These are phyloP conservation scores for Ashinkailepas kermadecensis DNA, from an alignment of 2,888 invertebrate species.

Conservation along the genomic window DNA sequence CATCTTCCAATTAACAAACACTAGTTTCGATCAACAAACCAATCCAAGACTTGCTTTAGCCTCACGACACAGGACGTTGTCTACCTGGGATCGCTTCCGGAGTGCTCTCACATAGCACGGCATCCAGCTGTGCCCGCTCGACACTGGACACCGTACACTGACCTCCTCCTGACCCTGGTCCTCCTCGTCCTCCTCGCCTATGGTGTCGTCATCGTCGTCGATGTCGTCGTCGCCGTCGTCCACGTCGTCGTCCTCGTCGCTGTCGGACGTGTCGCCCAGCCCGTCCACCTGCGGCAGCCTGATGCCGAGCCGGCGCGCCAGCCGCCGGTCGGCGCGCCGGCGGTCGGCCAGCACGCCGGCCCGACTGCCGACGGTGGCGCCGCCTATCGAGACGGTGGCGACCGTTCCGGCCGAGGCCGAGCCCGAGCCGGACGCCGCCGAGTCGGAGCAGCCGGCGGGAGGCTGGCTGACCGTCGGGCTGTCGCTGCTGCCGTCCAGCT, in stretches of 20 bases:
- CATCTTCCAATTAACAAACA: no score
- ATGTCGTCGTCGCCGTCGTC: constrained; percentile 52
- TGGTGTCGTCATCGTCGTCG: constrained; percentile 48
- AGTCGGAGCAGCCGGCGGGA: not conserved
- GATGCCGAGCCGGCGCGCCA: constrained; percentile 1
- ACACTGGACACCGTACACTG: not conserved
- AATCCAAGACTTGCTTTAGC: no score
- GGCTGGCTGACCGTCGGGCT: not conserved
- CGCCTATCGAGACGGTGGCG: not conserved
- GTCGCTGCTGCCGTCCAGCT: constrained; percentile 22
- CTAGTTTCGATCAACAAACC: no score
- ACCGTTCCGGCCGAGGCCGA: not conserved
- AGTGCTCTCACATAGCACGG: no score
- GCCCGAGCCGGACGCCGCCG: not conserved
- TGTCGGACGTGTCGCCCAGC: constrained; percentile 1
- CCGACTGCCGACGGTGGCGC: not conserved
- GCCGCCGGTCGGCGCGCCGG: constrained; percentile 5
- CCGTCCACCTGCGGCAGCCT: constrained; percentile 1
- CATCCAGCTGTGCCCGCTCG: no score
- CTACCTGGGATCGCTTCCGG: no score
- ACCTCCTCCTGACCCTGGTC: constrained; percentile 46
- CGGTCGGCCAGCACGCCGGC: not conserved
- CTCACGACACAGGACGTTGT: no score
- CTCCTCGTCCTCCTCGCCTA: constrained; percentile 42
- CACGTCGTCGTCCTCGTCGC: constrained; percentile 50